Conservation (phyloP, 2,113 vertebrate genomes). For the Porphyrio hochstetteri region DNA sequence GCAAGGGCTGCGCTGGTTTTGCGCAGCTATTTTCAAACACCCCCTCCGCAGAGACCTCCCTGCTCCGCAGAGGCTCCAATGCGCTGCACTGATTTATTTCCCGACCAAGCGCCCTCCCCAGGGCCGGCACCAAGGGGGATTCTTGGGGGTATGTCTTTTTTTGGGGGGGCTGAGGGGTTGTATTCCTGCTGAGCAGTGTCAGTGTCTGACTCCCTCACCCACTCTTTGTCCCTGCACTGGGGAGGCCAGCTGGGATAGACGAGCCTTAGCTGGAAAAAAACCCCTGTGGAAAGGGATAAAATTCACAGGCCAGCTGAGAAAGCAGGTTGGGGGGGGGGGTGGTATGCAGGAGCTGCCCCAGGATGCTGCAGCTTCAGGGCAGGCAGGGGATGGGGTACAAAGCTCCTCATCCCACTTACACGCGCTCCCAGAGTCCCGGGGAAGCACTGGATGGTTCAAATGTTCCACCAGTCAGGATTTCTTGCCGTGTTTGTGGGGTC, state of each 20-base stretch:
- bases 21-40: neutral
- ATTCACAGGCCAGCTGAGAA: constrained; percentile 18
- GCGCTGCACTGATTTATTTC: neutral
- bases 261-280: constrained; percentile 33
- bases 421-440: fast-evolving
- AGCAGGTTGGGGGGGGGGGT: neutral
- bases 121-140: neutral
- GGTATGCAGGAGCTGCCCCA: neutral
- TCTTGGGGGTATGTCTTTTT: neutral
- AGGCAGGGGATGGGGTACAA: neutral
- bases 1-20: neutral
- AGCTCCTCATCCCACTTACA: neutral
- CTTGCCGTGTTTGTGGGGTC: fast-evolving
- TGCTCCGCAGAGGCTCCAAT: neutral
- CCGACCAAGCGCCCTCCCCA: neutral
- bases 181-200: neutral
- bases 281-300: neutral
- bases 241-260: neutral
- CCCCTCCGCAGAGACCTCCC: fast-evolving
- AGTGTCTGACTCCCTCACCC: neutral
- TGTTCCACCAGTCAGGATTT: neutral
- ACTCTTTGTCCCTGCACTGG: neutral
- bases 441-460: too few species aligned
- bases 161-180: fast-evolving
- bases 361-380: fast-evolving